phyloP scores from a whole-genome alignment of 2,888 invertebrate species.

The Lycophotia porphyrea region DNA sequence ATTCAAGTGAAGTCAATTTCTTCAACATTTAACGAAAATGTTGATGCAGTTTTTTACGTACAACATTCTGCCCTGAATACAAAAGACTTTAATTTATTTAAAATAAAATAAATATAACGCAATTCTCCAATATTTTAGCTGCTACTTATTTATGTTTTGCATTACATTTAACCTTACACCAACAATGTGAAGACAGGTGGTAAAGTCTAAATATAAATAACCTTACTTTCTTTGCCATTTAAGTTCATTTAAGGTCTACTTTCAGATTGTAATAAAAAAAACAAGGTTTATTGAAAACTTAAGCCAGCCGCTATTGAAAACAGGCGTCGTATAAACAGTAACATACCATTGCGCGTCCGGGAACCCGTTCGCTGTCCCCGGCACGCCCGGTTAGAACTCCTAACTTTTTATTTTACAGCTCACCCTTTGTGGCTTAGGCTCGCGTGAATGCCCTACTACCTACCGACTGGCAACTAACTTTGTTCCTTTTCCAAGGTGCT shows the following conservation, averaged over 20 bases:
- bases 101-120: slow-evolving; percentile 14
- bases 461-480: slow-evolving; percentile 71
- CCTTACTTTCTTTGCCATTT: slow-evolving; percentile 35
- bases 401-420: slow-evolving; percentile 88
- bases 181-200: slow-evolving; percentile 46
- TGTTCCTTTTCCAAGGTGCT: slow-evolving; percentile 69
- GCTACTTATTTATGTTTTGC: slow-evolving; percentile 37
- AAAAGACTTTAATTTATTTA: slow-evolving; percentile 4
- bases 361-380: slow-evolving; percentile 87
- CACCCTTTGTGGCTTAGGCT: slow-evolving; percentile 87
- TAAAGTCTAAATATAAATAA: slow-evolving; percentile 5
- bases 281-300: slow-evolving; percentile 24
- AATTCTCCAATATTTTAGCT: slow-evolving; percentile 19
- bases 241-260: slow-evolving; percentile 18
- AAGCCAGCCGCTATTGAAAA: slow-evolving; percentile 19
- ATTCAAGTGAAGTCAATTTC: slow-evolving; percentile 19
- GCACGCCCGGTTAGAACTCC: slow-evolving; percentile 89
- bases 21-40: slow-evolving; percentile 3
- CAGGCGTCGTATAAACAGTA: slow-evolving; percentile 66
- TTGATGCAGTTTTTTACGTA: background rate
- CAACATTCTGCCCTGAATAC: slow-evolving; percentile 10
- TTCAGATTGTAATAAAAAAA: slow-evolving; percentile 25
- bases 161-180: slow-evolving; percentile 36
- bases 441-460: slow-evolving; percentile 86
- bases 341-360: slow-evolving; percentile 79